phyloP scores from a whole-genome alignment of 2,113 vertebrate species.

The Setophaga kirtlandii region DNA sequence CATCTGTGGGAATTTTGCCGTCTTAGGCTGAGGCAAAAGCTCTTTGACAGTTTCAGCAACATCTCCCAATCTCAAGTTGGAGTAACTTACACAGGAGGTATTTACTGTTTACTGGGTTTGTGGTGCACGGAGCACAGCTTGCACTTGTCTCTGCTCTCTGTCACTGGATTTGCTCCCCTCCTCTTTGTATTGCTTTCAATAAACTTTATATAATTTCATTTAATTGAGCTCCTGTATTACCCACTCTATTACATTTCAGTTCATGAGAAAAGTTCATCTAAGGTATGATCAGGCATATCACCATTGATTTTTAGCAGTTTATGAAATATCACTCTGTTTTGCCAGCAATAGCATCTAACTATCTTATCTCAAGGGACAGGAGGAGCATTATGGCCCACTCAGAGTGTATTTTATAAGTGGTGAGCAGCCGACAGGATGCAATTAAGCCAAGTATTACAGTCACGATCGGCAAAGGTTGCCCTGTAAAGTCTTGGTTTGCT shows the following conservation, averaged over 20 bases:
- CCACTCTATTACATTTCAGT: neutral
- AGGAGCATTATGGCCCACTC: neutral
- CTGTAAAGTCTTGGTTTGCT: constrained; percentile 1
- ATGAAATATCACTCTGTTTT: constrained; percentile 39
- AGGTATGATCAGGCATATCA: neutral
- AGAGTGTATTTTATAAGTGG: neutral
- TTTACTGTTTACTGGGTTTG: neutral
- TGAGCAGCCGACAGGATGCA: neutral
- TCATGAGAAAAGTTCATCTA: constrained; percentile 23
- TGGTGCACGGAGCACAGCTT: neutral
- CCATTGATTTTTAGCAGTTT: constrained; percentile 33
- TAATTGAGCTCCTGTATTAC: neutral
- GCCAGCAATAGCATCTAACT: constrained; percentile 26
- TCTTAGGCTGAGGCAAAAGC: rapidly evolving
- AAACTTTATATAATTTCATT: neutral
- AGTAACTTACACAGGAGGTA: neutral
- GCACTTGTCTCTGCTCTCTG: neutral
- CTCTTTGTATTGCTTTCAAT: neutral
- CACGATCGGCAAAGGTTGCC: neutral
- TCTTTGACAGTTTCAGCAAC: neutral
- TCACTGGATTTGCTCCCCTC: neutral
- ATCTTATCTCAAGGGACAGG: neutral
- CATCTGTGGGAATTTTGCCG: neutral
- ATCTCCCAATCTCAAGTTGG: neutral
- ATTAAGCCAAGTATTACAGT: constrained; percentile 8